Conservation (phyloP, 2,888 invertebrate genomes). For the Encarsia formosa region DNA sequence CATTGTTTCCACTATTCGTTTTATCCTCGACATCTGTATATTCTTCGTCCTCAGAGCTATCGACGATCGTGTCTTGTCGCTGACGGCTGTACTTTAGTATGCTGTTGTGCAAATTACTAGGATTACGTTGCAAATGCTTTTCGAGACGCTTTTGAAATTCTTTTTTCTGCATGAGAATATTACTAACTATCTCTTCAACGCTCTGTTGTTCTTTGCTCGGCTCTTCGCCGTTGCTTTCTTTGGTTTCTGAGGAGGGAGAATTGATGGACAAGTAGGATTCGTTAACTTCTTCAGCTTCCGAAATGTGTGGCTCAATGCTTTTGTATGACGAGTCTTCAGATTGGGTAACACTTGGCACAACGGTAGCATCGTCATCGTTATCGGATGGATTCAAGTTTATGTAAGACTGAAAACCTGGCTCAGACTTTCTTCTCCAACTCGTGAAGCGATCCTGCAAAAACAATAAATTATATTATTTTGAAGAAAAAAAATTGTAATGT, state of each 20-base stretch:
- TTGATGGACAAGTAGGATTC: not conserved
- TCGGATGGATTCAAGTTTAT: constrained; percentile 44
- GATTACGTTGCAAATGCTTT: constrained; percentile 64
- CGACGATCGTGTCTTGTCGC: constrained; percentile 44
- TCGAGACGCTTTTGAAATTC: constrained; percentile 77
- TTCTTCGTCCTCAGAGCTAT: constrained; percentile 23
- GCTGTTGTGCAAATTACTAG: constrained; percentile 56
- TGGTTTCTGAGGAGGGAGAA: constrained; percentile 23
- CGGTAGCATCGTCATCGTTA: constrained; percentile 34
- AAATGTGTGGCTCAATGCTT: not conserved
- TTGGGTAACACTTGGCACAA: constrained; percentile 1
- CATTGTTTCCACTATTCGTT: constrained; percentile 32
- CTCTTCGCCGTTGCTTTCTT: constrained; percentile 40
- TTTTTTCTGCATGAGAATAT: constrained; percentile 75
- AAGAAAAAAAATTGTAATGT: not conserved
- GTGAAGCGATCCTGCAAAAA: constrained; percentile 53
- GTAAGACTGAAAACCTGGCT: constrained; percentile 59
- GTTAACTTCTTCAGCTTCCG: not conserved
- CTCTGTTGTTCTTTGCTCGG: constrained; percentile 50
- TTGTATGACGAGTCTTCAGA: constrained; percentile 4
- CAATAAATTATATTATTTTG: too few relatives aligned
- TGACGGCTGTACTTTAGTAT: constrained; percentile 33
- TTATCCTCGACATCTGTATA: constrained; percentile 16
- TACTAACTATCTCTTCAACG: constrained; percentile 75
- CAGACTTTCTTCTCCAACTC: constrained; percentile 69